Conservation (phyloP, 1,140 invertebrate genomes). For the Bombus superbus region DNA sequence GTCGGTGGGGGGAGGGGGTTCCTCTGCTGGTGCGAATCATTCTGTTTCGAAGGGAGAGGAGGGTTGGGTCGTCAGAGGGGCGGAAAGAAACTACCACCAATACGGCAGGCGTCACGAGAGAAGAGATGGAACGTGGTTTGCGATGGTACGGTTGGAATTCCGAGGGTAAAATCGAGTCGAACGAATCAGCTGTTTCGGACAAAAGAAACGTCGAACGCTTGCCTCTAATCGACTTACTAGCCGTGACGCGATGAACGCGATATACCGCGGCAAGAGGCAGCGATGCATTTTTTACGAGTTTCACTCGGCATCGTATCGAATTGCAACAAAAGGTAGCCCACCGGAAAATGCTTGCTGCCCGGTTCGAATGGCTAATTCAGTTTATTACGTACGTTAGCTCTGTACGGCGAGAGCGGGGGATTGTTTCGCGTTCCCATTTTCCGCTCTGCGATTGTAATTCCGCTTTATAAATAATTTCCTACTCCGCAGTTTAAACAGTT, state of each 20-base stretch:
- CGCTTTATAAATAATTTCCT: not conserved
- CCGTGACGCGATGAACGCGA: constrained; percentile 52
- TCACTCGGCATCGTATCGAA: not conserved
- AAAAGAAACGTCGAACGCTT: constrained; percentile 50
- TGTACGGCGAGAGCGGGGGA: not conserved
- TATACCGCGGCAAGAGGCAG: constrained; percentile 16
- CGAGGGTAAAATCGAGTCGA: constrained; percentile 49
- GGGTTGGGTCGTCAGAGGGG: constrained; percentile 30
- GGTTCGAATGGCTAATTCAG: constrained; percentile 34
- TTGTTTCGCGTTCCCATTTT: not conserved
- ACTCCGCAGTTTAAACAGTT: not conserved
- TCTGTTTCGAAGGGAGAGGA: constrained; percentile 48
- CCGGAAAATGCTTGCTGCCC: constrained; percentile 53
- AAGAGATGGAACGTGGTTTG: not conserved
- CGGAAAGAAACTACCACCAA: constrained; percentile 59
- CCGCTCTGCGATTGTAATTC: not conserved
- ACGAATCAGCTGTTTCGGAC: constrained; percentile 70
- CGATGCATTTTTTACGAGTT: constrained; percentile 54
- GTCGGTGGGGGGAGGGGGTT: constrained; percentile 39
- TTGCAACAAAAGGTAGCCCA: constrained; percentile 30
- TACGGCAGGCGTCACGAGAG: constrained; percentile 31
- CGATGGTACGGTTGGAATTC: constrained; percentile 47
- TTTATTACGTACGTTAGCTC: constrained; percentile 1
- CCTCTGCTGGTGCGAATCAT: constrained; percentile 66
- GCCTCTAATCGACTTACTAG: constrained; percentile 62